Conservation (phyloP, 2,888 invertebrate genomes). For the Caenorhabditis sp. region DNA sequence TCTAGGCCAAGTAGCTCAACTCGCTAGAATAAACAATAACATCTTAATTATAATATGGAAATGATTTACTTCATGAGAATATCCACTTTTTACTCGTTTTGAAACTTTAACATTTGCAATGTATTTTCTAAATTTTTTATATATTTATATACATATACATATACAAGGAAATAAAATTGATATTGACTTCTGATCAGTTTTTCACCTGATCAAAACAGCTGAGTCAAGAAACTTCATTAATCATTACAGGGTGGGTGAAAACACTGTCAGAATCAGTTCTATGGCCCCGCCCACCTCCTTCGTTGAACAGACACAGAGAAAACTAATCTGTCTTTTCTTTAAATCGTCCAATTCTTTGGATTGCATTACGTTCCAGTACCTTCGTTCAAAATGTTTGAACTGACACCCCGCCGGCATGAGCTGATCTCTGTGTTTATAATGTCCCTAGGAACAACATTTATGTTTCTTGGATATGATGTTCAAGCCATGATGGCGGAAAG, state of each 20-base stretch:
- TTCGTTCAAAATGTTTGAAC: conserved; percentile 16
- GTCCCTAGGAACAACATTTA: conserved; percentile 61
- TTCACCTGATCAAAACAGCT: conserved; percentile 1
- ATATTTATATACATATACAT: neutral
- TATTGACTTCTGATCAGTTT: neutral
- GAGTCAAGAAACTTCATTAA: conserved; percentile 10
- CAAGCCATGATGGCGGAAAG: conserved; percentile 66
- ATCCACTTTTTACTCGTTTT: too few species aligned
- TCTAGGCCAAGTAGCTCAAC: too few species aligned
- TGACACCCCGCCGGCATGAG: conserved; percentile 64
- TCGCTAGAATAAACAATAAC: too few species aligned
- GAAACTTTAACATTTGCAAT: too few species aligned
- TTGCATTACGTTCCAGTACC: neutral
- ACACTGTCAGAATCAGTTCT: conserved; percentile 2
- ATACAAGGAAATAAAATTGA: neutral
- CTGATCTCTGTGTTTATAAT: conserved; percentile 61
- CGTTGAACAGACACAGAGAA: neutral
- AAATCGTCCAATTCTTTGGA: neutral
- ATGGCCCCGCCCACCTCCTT: conserved; percentile 3
- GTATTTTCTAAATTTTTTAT: too few species aligned
- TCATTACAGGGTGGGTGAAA: neutral
- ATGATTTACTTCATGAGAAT: too few species aligned
- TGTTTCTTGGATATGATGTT: conserved; percentile 66
- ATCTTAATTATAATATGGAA: too few species aligned
- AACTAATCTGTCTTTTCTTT: neutral